Base-by-base conservation (phyloP, 2,888 invertebrate species). In the Drosophila parthenogenetica region DNA sequence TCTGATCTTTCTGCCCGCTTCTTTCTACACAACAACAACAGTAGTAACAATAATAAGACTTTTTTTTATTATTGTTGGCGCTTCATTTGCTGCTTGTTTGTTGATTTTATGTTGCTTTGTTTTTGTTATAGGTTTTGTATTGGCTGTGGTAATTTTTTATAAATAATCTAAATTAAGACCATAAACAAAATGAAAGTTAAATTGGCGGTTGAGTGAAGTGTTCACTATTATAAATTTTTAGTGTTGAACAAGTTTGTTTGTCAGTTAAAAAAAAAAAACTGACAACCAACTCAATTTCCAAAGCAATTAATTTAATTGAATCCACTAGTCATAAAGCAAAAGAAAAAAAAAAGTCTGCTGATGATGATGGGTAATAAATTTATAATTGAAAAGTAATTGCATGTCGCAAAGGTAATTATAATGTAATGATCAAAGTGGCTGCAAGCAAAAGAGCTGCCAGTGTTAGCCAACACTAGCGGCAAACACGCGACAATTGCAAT, bases 261-360 rank as follows among this genome's bases (percentile, higher is more conserved):
- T 32, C 50, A 25, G 43, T 22, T 22, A 45, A 42, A 25, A 29
- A 51, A 64, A 62, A 58, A 71, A 82, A 85, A 77, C 78, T 59
- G 35, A 35, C 29, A 35, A 35, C 35, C 11, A 70, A 69, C 69
- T 72, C 78, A 87, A 87, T 85, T 80, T 87, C 62, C 66, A 78
- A 76, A 78, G 85, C 82, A 87, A 85, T 85, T 85, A 81, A 70
- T 78, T 87, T 87, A 87, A 85, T 87, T 87, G 82, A 84, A 74
- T 81, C 73, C 81, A 77, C 75, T 73, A 77, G 69, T 79, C 81
- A 75, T 83, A 78, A 76, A 83, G 64, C 55, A 50, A 50, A 49
- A 55, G 39, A 16, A 58, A 55, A 65, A 51, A 37, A 19, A 57
- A 57, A 46, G 37, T 37, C 45, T 35, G 35, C 11, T 35, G 35